phyloP scores from a whole-genome alignment of 2,797 vertebrate genomes.

The Halcyon chelicuti region DNA sequence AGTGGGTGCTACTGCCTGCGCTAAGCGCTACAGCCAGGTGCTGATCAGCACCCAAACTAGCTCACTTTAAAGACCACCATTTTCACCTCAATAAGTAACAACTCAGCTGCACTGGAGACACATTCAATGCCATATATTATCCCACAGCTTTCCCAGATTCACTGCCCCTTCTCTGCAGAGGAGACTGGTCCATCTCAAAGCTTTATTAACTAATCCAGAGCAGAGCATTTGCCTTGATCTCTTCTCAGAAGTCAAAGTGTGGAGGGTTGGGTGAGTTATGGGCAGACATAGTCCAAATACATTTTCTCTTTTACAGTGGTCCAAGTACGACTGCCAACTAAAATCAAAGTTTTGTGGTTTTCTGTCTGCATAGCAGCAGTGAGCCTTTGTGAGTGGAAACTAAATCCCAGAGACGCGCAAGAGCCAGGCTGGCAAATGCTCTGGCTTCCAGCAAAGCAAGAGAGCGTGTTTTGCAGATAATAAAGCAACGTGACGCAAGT shows the following conservation, averaged over 20 bases:
- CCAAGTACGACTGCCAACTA: conserved; percentile 51
- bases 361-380: conserved; percentile 60
- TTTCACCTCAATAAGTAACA: neutral
- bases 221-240: conserved; percentile 12
- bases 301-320: conserved; percentile 47
- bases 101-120: neutral
- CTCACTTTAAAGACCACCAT: neutral
- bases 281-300: conserved; percentile 19
- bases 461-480: neutral
- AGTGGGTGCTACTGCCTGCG: too few relatives aligned
- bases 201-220: neutral
- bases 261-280: conserved; percentile 17
- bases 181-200: neutral
- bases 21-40: neutral
- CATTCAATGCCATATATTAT: neutral
- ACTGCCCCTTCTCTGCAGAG: neutral
- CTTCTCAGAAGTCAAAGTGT: neutral
- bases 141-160: neutral
- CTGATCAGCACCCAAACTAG: neutral
- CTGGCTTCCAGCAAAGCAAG: neutral
- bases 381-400: conserved; percentile 44
- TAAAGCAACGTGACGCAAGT: neutral
- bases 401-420: neutral
- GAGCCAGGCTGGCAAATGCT: neutral
- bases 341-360: conserved; percentile 61